A percentile compares a stretch with the other conserved stretches of the same genome.
phyloP scores from a whole-genome alignment of 2,888 invertebrate species.

The Eledona agricola region DNA sequence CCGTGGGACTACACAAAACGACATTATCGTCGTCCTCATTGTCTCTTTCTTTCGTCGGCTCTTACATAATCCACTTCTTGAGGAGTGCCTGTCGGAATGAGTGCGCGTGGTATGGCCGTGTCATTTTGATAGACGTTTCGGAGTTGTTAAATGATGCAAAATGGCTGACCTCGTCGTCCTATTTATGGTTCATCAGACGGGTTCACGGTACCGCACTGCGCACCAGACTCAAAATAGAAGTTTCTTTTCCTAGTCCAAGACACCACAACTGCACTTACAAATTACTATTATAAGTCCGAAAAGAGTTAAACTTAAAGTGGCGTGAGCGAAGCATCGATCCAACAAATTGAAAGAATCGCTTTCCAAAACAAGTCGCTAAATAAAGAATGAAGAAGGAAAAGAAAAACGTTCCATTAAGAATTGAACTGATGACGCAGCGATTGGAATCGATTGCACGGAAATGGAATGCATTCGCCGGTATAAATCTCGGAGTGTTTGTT shows the following conservation, averaged over 20 bases:
- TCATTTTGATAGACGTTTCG: slow-evolving; percentile 28
- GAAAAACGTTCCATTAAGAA: no score
- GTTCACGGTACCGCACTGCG: slow-evolving; percentile 37
- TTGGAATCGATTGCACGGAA: slow-evolving; percentile 1
- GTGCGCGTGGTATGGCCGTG: slow-evolving; percentile 22
- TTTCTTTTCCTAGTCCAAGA: no score
- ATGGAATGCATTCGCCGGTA: neutral
- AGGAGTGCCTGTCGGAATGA: slow-evolving; percentile 19
- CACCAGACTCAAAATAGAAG: slow-evolving; percentile 29
- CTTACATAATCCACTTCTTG: slow-evolving; percentile 22
- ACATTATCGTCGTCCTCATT: slow-evolving; percentile 10
- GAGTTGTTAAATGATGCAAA: slow-evolving; percentile 34
- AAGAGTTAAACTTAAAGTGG: no score
- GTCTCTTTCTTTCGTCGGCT: slow-evolving; percentile 10
- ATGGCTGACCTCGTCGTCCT: slow-evolving; percentile 41
- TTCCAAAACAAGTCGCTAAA: no score
- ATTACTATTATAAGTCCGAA: no score
- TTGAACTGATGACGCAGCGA: slow-evolving; percentile 1
- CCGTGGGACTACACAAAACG: slow-evolving; percentile 18
- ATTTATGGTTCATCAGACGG: slow-evolving; percentile 42
- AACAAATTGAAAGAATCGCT: no score
- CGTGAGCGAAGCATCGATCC: no score
- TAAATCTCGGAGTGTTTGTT: no score
- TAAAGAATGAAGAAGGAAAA: no score
- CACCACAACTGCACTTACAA: no score